Base-by-base conservation (phyloP, 2,888 invertebrate species). In the Xylocampa areola region DNA sequence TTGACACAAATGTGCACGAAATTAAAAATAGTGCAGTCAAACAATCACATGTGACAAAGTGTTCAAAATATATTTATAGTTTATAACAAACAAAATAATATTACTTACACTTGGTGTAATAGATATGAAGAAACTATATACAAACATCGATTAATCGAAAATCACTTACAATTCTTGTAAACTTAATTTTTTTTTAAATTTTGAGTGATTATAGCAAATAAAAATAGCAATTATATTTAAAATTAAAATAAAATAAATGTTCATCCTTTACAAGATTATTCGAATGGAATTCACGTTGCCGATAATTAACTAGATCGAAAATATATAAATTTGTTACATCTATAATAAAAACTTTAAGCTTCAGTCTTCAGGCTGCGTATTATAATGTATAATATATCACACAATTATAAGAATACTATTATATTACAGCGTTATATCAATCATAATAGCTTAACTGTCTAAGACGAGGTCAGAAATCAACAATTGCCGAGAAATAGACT, bases 361-460 rank as follows among this genome's bases (percentile, higher is more conserved):
- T 88, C 88, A 88, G 88, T 88, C 88, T 88, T 88, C 68, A 78
- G 81, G 82, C 85, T 81, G 82, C 79, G 77, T 80, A 74, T 76
- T 53, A 54, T 55, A 53, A 82, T 79, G 77, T 80, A 74, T 76
- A 52, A 54, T 55, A 53, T 64, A 72, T 73, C 52, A 80, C 51
- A 65, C 21, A 52, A 59, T 50, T 23, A 51, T 53, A 59, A 54
- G 52, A 68, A 74, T 68, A 74, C 54, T 60, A 43, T 64, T 45
- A 50, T 36, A 23, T 23, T 17, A 40, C 21, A 40, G n/a, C 25
- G 41, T 37, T 13, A n/a, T 33, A 39, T 36, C 19, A 32, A 43
- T 44, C 1, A 39, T 29, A 43, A 44, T 25, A 44, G 40, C 32
- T 57, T 27, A n/a, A 35, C 5, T n/a, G n/a, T n/a, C n/a, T n/a